phyloP scores from a whole-genome alignment of 2,113 vertebrate genomes.

The Alethe diademata region DNA sequence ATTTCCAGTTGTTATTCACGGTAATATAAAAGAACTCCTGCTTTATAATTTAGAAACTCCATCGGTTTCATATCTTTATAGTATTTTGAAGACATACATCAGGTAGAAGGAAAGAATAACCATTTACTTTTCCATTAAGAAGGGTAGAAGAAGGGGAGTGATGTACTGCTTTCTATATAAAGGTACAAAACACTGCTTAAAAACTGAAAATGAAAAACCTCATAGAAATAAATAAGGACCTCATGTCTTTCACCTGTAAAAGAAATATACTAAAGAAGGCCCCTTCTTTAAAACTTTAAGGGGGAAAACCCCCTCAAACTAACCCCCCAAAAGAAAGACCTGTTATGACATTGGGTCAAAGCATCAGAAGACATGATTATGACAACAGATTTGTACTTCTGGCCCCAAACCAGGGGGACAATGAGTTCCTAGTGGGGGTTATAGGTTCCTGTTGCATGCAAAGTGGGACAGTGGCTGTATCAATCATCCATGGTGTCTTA shows the following conservation, averaged over 20 bases:
- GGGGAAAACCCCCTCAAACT: neutral
- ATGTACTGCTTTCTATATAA: conserved; percentile 9
- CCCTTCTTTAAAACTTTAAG: neutral
- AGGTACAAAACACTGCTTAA: neutral
- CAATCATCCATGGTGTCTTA: conserved; percentile 10
- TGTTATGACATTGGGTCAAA: neutral
- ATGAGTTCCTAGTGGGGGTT: conserved; percentile 18
- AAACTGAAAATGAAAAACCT: neutral
- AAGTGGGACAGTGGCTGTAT: neutral
- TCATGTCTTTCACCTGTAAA: neutral
- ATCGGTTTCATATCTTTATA: conserved; percentile 60
- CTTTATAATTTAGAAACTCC: conserved; percentile 72
- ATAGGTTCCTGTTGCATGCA: neutral
- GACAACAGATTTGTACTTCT: conserved; percentile 22
- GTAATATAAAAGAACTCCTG: conserved; percentile 56
- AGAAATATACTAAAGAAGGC: neutral
- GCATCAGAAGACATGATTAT: neutral
- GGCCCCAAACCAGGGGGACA: conserved; percentile 12
- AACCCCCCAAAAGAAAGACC: neutral
- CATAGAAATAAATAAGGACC: conserved; percentile 32
- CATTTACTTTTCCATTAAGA: conserved; percentile 68
- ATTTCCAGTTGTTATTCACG: conserved; percentile 59
- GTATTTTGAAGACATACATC: conserved; percentile 55
- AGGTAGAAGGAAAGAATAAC: conserved; percentile 56
- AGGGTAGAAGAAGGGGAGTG: neutral